phyloP scores from a whole-genome alignment of 1,140 invertebrate species.

The Drosophila lacertosa region DNA sequence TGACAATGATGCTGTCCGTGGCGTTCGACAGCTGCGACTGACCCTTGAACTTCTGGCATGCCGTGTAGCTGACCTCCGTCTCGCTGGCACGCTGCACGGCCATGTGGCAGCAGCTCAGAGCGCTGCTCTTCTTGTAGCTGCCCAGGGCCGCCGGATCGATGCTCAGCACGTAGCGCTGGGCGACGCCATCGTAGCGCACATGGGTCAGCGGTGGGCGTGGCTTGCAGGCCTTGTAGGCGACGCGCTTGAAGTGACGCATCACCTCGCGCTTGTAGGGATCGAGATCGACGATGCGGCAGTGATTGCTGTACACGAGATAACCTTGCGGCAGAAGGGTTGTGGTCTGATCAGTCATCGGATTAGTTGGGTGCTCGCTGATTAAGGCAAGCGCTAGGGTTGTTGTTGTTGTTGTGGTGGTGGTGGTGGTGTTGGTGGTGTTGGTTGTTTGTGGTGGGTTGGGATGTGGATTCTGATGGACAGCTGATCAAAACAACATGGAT shows the following conservation, averaged over 20 bases:
- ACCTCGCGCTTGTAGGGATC: slow-evolving; percentile 89
- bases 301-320: slow-evolving; percentile 88
- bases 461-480: not conserved
- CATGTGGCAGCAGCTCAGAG: slow-evolving; percentile 86
- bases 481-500: slow-evolving; percentile 1
- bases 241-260: slow-evolving; percentile 86
- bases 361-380: not conserved
- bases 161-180: slow-evolving; percentile 64
- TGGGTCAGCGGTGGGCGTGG: slow-evolving; percentile 84
- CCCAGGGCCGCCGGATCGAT: slow-evolving; percentile 68
- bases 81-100: slow-evolving; percentile 82
- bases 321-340: slow-evolving; percentile 74
- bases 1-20: slow-evolving; percentile 85
- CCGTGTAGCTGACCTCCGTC: slow-evolving; percentile 54
- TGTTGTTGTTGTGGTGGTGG: not conserved
- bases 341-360: slow-evolving; percentile 28
- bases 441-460: not conserved
- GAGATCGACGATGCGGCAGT: slow-evolving; percentile 88
- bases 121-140: slow-evolving; percentile 58
- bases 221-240: slow-evolving; percentile 86
- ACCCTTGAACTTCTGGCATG: slow-evolving; percentile 81
- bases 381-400: too few relatives aligned
- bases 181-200: slow-evolving; percentile 72
- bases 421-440: not conserved
- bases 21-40: slow-evolving; percentile 72